These are phyloP conservation scores for Limanda limanda DNA, from an alignment of 2,113 vertebrate genomes.

Conservation along the genomic window DNA sequence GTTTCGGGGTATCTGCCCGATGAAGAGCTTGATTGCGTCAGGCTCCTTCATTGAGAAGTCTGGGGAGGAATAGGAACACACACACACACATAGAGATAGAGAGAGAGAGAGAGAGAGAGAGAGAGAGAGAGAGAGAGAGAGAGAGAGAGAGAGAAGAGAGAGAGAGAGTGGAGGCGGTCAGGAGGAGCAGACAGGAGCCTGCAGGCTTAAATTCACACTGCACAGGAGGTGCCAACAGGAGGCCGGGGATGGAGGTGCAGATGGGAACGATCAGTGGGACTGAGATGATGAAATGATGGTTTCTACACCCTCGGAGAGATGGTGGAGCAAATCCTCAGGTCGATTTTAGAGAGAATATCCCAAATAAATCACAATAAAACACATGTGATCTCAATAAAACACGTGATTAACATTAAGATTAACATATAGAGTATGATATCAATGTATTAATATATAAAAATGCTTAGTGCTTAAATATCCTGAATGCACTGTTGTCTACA, in stretches of 20 bases:
- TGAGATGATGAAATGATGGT: slow-evolving; percentile 46
- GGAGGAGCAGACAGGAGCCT: slow-evolving; percentile 71
- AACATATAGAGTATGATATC: neutral
- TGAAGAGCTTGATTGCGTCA: slow-evolving; percentile 99
- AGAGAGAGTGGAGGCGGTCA: slow-evolving; percentile 54
- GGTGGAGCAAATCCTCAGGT: neutral
- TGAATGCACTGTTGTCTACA: neutral
- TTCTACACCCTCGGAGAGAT: slow-evolving; percentile 36
- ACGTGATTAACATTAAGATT: neutral
- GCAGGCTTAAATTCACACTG: slow-evolving; percentile 74
- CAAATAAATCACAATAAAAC: neutral
- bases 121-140: slow-evolving; percentile 34
- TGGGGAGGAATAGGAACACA: slow-evolving; percentile 55
- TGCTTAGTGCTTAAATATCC: neutral
- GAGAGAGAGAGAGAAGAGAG: slow-evolving; percentile 27
- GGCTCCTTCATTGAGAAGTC: slow-evolving; percentile 99
- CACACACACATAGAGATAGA: slow-evolving; percentile 24
- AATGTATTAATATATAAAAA: neutral
- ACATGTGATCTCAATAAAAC: neutral
- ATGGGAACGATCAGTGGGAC: slow-evolving; percentile 59
- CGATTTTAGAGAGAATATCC: neutral
- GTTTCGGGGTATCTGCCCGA: slow-evolving; percentile 99
- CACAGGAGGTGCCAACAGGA: slow-evolving; percentile 80
- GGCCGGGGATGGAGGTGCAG: slow-evolving; percentile 69
- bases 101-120: slow-evolving; percentile 34